Conservation (phyloP, 53 echinoderm and acorn worm genomes). For the Crossaster papposus region DNA sequence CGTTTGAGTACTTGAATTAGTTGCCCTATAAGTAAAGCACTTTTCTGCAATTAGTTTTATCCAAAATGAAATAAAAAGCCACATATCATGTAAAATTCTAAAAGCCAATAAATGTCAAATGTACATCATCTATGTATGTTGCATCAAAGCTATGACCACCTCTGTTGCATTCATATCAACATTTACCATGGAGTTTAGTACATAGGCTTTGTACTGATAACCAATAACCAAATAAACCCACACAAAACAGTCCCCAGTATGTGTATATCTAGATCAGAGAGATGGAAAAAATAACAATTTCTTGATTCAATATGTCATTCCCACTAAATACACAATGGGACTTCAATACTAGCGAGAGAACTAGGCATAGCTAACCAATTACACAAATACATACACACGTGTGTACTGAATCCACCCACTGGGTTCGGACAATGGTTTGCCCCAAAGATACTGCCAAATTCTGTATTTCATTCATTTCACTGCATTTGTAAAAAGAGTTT, state of each 20-base stretch:
- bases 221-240: conserved; percentile 34
- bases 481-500: not conserved
- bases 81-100: not conserved
- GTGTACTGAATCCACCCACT: not conserved
- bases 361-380: not conserved
- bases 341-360: conserved; percentile 6
- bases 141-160: not conserved
- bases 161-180: not conserved
- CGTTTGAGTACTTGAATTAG: too few relatives aligned
- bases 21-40: not conserved
- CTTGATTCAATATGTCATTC: conserved; percentile 50
- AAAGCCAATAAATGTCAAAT: not conserved
- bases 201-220: not conserved
- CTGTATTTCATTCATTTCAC: not conserved
- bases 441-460: not conserved
- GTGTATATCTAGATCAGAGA: not conserved
- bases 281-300: conserved; percentile 19
- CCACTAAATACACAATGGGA: conserved; percentile 14
- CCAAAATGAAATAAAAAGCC: not conserved
- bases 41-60: not conserved
- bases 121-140: not conserved
- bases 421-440: not conserved
- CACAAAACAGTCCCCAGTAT: conserved; percentile 36
- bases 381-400: conserved; percentile 8
- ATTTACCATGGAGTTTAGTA: too few relatives aligned